A percentile compares a stretch with the other conserved stretches of the same genome.
Evolutionary conservation across 2,113 vertebrate species (phyloP).

Genomic region (Orcinus orca): DNA sequence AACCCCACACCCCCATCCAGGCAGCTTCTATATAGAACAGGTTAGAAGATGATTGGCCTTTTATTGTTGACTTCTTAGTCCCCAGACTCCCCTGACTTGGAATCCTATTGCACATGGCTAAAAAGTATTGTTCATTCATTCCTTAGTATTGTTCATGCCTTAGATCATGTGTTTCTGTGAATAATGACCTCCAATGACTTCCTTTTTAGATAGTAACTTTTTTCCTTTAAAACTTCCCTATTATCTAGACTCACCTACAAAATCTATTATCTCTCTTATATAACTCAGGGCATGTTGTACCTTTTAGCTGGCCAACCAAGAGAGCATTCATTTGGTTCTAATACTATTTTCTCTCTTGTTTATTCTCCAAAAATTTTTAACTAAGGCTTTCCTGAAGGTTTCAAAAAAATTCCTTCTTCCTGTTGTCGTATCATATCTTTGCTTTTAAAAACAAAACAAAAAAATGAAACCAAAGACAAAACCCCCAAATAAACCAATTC

Average conservation of each 20-base stretch:
- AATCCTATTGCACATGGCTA: background rate
- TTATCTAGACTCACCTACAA: background rate
- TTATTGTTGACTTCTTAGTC: background rate
- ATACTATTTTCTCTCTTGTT: constrained; percentile 4
- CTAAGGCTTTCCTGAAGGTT: background rate
- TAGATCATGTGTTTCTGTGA: background rate
- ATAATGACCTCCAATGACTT: background rate
- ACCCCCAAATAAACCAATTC: background rate
- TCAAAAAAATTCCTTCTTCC: background rate
- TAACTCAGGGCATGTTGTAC: background rate
- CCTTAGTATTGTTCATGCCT: background rate
- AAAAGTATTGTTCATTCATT: background rate
- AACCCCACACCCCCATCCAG: background rate
- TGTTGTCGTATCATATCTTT: background rate
- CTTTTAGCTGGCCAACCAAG: background rate
- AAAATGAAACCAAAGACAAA: background rate
- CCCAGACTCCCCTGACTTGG: background rate
- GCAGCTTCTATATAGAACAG: background rate
- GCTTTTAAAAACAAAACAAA: constrained; percentile 28
- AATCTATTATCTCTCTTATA: background rate
- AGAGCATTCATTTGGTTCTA: background rate
- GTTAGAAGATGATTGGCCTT: background rate
- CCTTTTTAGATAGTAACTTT: background rate
- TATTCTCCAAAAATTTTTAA: constrained; percentile 7
- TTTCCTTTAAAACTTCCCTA: background rate